Conservation (phyloP, 2,888 invertebrate genomes). For the Megamerina dolium region DNA sequence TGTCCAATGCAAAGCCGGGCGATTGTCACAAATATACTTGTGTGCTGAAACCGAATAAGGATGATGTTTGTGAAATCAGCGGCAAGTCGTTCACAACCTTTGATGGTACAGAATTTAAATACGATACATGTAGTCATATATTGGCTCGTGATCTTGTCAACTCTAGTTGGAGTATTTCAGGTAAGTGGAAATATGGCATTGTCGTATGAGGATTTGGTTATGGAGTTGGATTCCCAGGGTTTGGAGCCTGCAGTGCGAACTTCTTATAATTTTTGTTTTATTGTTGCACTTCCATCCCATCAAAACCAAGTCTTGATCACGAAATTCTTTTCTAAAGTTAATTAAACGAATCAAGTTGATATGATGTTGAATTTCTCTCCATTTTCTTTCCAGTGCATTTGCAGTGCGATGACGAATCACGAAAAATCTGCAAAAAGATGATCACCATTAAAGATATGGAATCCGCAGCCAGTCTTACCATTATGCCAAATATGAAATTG, state of each 20-base stretch:
- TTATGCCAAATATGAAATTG: slow-evolving; percentile 58
- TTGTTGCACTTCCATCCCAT: no score
- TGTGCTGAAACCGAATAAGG: slow-evolving; percentile 58
- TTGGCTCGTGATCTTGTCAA: slow-evolving; percentile 63
- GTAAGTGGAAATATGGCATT: slow-evolving; percentile 50
- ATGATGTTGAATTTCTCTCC: neutral
- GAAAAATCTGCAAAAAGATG: slow-evolving; percentile 57
- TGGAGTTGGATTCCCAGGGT: no score
- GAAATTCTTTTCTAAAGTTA: neutral
- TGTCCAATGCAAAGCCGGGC: slow-evolving; percentile 38
- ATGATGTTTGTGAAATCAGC: slow-evolving; percentile 58
- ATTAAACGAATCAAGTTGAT: neutral
- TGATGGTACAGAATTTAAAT: slow-evolving; percentile 71
- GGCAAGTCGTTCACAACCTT: slow-evolving; percentile 74
- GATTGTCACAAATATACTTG: slow-evolving; percentile 59
- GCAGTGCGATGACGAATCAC: slow-evolving; percentile 40
- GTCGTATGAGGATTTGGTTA: neutral
- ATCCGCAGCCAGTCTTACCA: slow-evolving; percentile 51
- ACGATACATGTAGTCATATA: slow-evolving; percentile 76
- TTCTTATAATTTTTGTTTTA: no score
- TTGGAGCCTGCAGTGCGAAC: no score
- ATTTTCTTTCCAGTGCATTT: slow-evolving; percentile 53
- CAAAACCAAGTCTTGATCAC: no score
- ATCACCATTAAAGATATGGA: slow-evolving; percentile 57
- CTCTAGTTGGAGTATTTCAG: slow-evolving; percentile 64